These are phyloP conservation scores for Zingel zingel DNA, from an alignment of 2,113 vertebrate species.

Conservation along the genomic window DNA sequence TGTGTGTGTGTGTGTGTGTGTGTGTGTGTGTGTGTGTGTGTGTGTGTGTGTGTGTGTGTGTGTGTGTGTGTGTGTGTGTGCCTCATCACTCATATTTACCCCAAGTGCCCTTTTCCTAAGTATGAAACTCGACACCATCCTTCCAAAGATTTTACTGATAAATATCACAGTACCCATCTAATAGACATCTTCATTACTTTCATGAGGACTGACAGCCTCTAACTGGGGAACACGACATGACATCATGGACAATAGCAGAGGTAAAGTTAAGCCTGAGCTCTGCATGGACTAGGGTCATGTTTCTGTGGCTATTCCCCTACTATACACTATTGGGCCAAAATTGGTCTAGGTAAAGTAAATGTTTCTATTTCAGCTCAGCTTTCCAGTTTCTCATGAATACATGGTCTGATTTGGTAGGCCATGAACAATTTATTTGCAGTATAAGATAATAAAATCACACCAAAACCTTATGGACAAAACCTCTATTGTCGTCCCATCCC, in stretches of 20 bases:
- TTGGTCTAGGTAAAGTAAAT: neutral
- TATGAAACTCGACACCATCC: neutral
- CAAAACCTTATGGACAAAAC: neutral
- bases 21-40: no score
- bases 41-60: neutral
- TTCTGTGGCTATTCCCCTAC: constrained; percentile 66
- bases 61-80: neutral
- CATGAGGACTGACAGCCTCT: constrained; percentile 11
- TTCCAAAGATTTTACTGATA: neutral
- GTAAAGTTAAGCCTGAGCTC: constrained; percentile 62
- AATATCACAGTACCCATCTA: neutral
- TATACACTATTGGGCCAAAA: neutral
- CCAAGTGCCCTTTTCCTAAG: neutral
- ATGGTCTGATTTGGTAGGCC: neutral
- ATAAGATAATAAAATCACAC: neutral
- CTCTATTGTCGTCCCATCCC: neutral
- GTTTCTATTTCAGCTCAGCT: constrained; percentile 10
- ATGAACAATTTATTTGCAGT: constrained; percentile 4
- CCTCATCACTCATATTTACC: constrained; percentile 1
- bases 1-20: neutral
- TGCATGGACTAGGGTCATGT: constrained; percentile 69
- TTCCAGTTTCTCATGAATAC: neutral
- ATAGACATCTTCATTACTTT: constrained; percentile 17
- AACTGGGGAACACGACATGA: constrained; percentile 37
- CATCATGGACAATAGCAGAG: constrained; percentile 49